A percentile compares a stretch with the other conserved stretches of the same genome.
phyloP scores from a whole-genome alignment of 2,797 vertebrate genomes.

The Cryptoprocta ferox region DNA sequence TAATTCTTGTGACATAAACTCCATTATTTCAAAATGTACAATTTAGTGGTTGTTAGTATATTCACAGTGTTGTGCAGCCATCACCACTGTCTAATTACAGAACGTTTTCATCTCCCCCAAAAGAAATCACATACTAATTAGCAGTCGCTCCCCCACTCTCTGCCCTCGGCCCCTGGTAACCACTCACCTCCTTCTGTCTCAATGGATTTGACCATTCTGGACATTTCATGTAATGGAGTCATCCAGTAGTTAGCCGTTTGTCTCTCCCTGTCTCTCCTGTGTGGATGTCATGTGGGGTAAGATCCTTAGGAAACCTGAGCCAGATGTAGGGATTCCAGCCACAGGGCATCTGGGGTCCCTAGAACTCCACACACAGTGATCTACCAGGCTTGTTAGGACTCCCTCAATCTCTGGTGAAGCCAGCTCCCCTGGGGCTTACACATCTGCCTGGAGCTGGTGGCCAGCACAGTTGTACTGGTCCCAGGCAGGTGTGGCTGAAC shows the following conservation, averaged over 20 bases:
- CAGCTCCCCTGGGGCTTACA: neutral
- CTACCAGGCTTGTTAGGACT: neutral
- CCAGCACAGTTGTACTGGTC: neutral
- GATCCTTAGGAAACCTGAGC: neutral
- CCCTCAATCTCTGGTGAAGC: neutral
- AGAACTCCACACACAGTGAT: neutral
- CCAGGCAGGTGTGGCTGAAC: too few species aligned
- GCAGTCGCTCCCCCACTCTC: neutral
- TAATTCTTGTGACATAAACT: neutral
- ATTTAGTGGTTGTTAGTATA: neutral
- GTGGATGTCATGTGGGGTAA: neutral
- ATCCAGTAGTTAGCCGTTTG: neutral
- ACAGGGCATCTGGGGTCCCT: neutral
- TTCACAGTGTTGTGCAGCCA: neutral
- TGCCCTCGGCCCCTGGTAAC: too few species aligned
- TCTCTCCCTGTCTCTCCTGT: too few species aligned
- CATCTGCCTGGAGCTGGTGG: neutral
- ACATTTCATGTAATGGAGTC: fast-evolving
- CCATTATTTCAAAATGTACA: neutral
- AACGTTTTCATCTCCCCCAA: neutral
- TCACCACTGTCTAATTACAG: neutral
- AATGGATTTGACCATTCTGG: neutral
- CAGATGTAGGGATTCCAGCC: neutral
- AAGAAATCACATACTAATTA: fast-evolving
- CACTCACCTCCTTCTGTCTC: neutral